Base-by-base conservation (phyloP, 2,113 vertebrate genomes). In the Columbina picui region DNA sequence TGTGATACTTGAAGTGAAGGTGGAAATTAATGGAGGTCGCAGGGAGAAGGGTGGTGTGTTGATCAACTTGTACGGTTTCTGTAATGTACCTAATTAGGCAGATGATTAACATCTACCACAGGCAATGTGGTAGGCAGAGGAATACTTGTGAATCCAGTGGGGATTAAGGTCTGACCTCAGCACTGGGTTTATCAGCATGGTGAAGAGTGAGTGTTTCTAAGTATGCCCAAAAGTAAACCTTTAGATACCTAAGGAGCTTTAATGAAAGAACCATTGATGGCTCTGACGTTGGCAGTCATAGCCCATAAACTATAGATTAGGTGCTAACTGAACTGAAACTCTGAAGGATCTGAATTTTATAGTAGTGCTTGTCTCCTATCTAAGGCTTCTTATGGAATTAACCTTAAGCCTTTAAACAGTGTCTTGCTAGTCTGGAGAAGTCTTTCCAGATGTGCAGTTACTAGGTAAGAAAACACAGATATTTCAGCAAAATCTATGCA, bases 301-400 rank as follows among this genome's bases (percentile, higher is more conserved):
- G 59, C 32, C 61, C 18, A 61, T 84, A 53, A 89, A 87, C 19
- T 63, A 9, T 49, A 27, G 39, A 69, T 94, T 77, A 77, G 19
- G 16, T 84, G 50, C 12, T 80, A 77, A 80, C 26, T 53, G 55
- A 90, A 38, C 10, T 68, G 60, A 79, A 32, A 57, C 65, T 76
- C 49, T 73, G 53, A 83, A 93, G 82, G 45, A 57, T 74, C 14
- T 80, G 53, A 57, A 34, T 53, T 65, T 84, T 90, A 4, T 53
- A 6, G 53, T 74, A 50, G 14, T 63, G 14, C 29, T 77, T 87
- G 45, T 59, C 60, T 94, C n/a, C n/a, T 63, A 1, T 65, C 55
- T 88, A 65, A 78, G 41, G 7, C 12, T 57, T 60, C 20, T 82
- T 67, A 68, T 9, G 27, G 12, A 16, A 80, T 83, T 74, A 69